phyloP scores from a whole-genome alignment of 53 echinoderm and acorn worm genomes.

The Henricia sp. region DNA sequence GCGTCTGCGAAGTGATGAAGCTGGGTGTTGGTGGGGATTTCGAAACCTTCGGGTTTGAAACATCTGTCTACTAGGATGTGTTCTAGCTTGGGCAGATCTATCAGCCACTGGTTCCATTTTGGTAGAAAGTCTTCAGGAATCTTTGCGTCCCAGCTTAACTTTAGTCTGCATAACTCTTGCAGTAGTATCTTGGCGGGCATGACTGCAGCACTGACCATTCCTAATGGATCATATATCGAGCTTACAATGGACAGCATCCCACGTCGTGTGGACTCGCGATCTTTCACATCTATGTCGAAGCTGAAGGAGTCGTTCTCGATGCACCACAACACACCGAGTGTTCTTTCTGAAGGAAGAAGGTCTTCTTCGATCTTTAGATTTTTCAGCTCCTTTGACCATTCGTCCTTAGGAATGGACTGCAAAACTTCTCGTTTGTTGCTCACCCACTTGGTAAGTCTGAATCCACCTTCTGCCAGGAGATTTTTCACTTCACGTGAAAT shows the following conservation, averaged over 20 bases:
- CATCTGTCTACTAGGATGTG: slow-evolving; percentile 48
- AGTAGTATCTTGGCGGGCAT: slow-evolving; percentile 65
- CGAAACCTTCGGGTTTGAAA: slow-evolving; percentile 52
- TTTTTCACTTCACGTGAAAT: slow-evolving; percentile 22
- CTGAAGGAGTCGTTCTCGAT: slow-evolving; percentile 52
- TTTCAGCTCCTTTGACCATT: slow-evolving; percentile 66
- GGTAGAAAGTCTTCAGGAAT: too few species aligned
- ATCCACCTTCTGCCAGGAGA: slow-evolving; percentile 51
- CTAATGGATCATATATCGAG: slow-evolving; percentile 68
- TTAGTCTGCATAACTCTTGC: too few species aligned
- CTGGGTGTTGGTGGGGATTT: slow-evolving; percentile 15
- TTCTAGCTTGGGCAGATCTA: slow-evolving; percentile 49
- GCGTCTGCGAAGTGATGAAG: slow-evolving; percentile 76
- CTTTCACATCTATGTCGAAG: slow-evolving; percentile 19
- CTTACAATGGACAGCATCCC: slow-evolving; percentile 54
- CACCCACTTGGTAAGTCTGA: slow-evolving; percentile 65
- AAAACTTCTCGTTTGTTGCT: slow-evolving; percentile 61
- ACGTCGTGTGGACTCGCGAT: slow-evolving; percentile 38
- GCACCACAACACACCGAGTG: slow-evolving; percentile 75
- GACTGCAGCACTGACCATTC: slow-evolving; percentile 49
- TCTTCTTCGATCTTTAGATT: slow-evolving; percentile 40
- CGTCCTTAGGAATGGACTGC: slow-evolving; percentile 51
- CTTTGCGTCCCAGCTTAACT: slow-evolving; percentile 72
- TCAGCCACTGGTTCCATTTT: slow-evolving; percentile 53
- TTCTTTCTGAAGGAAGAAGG: slow-evolving; percentile 55